A percentile compares a stretch with the other conserved stretches of the same genome.
phyloP scores from a whole-genome alignment of 2,888 invertebrate genomes.

The Euzophera pinguis region DNA sequence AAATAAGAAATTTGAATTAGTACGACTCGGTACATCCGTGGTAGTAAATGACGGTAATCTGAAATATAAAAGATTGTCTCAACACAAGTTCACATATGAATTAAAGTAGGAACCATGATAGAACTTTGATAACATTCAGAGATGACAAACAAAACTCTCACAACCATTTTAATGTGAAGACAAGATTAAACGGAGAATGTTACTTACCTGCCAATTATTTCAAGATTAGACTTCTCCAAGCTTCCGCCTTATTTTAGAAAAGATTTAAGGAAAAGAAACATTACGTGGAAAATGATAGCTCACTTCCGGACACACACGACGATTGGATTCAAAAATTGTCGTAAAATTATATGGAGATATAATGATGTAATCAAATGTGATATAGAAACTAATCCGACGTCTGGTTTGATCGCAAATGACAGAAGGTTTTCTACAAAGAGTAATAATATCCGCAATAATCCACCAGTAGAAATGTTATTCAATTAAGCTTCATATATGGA shows the following conservation, averaged over 20 bases:
- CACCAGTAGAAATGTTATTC: not conserved
- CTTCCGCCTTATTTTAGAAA: constrained; percentile 32
- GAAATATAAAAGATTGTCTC: not conserved
- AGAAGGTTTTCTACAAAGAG: too few relatives aligned
- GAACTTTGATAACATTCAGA: constrained; percentile 6
- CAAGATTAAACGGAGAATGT: constrained; percentile 33
- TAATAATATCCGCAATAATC: too few relatives aligned
- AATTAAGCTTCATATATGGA: not conserved
- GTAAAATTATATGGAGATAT: constrained; percentile 27
- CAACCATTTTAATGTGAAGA: constrained; percentile 48
- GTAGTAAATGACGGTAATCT: not conserved
- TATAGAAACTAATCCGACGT: not conserved
- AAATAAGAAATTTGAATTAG: not conserved
- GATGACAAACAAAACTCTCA: constrained; percentile 36
- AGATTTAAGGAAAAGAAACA: constrained; percentile 45
- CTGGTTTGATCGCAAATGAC: not conserved
- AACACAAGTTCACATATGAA: not conserved
- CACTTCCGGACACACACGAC: constrained; percentile 62
- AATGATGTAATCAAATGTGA: constrained; percentile 11
- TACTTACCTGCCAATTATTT: constrained; percentile 49
- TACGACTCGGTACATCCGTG: not conserved
- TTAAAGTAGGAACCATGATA: constrained; percentile 1
- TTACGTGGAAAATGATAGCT: constrained; percentile 39
- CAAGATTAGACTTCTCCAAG: constrained; percentile 39
- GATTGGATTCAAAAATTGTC: constrained; percentile 30